phyloP scores from a whole-genome alignment of 1,140 invertebrate genomes.

The Leptinotarsa defecta region DNA sequence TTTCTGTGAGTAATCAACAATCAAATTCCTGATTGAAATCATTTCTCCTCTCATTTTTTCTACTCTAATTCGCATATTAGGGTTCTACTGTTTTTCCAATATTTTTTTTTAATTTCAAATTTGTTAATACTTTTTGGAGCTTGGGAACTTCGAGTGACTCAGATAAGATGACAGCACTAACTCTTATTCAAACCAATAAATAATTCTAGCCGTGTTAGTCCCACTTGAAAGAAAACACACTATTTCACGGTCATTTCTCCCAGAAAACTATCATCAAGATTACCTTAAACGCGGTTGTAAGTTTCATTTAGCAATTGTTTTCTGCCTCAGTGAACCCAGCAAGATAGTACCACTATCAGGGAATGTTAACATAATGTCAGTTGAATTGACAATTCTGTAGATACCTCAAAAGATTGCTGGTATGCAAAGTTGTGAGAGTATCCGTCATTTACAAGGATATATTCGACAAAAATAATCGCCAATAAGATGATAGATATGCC shows the following conservation, averaged over 20 bases:
- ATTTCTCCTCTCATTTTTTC: too few relatives aligned
- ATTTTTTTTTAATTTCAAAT: too few relatives aligned
- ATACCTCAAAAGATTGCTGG: neutral
- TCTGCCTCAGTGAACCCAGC: neutral
- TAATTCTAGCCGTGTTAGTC: neutral
- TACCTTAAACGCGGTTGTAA: constrained; percentile 12
- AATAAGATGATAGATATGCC: too few relatives aligned
- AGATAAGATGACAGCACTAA: too few relatives aligned
- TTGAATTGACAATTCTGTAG: constrained; percentile 11
- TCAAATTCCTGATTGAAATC: too few relatives aligned
- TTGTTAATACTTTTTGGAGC: too few relatives aligned
- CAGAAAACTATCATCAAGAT: constrained; percentile 8
- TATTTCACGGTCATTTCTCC: constrained; percentile 14
- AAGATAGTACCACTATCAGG: constrained; percentile 10
- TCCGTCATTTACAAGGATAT: too few relatives aligned
- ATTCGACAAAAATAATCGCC: too few relatives aligned
- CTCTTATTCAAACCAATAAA: neutral
- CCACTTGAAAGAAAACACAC: neutral
- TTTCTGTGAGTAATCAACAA: too few relatives aligned
- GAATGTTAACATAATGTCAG: constrained; percentile 13
- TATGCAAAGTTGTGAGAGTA: constrained; percentile 3
- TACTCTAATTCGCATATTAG: too few relatives aligned
- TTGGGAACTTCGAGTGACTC: too few relatives aligned
- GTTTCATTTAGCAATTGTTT: constrained; percentile 20
- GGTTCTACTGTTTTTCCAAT: too few relatives aligned